phyloP scores from a whole-genome alignment of 2,888 invertebrate genomes.

The Drosophila antonietae region DNA sequence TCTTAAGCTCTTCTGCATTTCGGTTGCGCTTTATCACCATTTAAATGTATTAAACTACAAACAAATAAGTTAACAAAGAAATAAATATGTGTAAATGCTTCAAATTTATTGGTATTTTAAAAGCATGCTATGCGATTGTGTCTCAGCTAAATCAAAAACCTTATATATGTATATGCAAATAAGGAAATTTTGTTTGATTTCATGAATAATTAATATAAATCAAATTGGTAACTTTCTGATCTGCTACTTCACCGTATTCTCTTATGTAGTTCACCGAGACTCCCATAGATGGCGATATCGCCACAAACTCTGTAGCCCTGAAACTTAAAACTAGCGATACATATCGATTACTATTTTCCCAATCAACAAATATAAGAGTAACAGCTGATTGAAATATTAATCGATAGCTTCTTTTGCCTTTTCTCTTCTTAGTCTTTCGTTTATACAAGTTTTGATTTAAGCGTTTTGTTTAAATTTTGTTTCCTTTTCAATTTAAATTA shows the following conservation, averaged over 20 bases:
- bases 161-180: too few species aligned
- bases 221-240: neutral
- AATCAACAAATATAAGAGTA: neutral
- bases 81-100: neutral
- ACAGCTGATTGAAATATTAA: conserved; percentile 1
- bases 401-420: neutral
- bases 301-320: neutral
- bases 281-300: neutral
- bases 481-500: neutral
- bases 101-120: conserved; percentile 1
- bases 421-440: neutral
- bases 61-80: neutral
- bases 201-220: neutral
- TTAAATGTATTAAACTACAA: neutral
- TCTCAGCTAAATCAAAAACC: too few species aligned
- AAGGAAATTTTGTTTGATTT: neutral
- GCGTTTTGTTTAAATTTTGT: conserved; percentile 1
- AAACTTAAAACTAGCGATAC: neutral
- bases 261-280: neutral
- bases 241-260: neutral
- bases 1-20: conserved; percentile 46
- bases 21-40: conserved; percentile 54
- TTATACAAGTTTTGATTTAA: neutral
- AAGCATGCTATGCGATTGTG: neutral
- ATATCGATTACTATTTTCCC: neutral